Conservation (phyloP, 2,888 invertebrate species). For the Theretra japonica region DNA sequence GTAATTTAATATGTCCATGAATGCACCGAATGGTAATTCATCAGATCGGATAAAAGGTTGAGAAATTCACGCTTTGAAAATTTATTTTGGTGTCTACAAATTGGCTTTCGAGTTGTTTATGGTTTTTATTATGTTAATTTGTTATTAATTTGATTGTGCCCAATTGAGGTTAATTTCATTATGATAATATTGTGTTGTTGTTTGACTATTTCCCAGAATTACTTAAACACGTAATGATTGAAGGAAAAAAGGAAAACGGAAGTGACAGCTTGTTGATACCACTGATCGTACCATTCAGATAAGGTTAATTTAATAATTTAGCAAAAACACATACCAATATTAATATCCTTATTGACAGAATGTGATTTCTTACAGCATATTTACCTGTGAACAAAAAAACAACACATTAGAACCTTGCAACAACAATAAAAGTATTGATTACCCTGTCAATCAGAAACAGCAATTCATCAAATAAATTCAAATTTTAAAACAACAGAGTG, state of each 20-base stretch:
- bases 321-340: background rate
- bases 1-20: slow-evolving; percentile 13
- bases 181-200: no score
- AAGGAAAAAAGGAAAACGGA: no score
- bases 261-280: no score
- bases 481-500: slow-evolving; percentile 12
- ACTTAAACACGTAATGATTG: no score
- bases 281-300: background rate
- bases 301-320: background rate
- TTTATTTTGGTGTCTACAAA: slow-evolving; percentile 16
- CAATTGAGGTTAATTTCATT: no score
- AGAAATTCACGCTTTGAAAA: background rate
- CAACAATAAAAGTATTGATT: slow-evolving; percentile 18
- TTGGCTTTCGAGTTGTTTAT: slow-evolving; percentile 1
- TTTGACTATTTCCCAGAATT: no score
- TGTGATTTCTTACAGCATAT: slow-evolving; percentile 32
- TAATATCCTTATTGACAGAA: background rate
- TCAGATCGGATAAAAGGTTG: slow-evolving; percentile 7
- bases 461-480: slow-evolving; percentile 38
- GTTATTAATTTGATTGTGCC: background rate
- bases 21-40: slow-evolving; percentile 5
- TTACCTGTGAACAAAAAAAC: slow-evolving; percentile 56
- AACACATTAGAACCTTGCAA: slow-evolving; percentile 34
- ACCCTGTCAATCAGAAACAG: slow-evolving; percentile 17
- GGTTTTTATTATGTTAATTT: slow-evolving; percentile 7